Evolutionary conservation across 2,113 vertebrate genomes (phyloP), one percentile per base, ranked within the genome.

Genomic region (Neotragus moschatus): DNA sequence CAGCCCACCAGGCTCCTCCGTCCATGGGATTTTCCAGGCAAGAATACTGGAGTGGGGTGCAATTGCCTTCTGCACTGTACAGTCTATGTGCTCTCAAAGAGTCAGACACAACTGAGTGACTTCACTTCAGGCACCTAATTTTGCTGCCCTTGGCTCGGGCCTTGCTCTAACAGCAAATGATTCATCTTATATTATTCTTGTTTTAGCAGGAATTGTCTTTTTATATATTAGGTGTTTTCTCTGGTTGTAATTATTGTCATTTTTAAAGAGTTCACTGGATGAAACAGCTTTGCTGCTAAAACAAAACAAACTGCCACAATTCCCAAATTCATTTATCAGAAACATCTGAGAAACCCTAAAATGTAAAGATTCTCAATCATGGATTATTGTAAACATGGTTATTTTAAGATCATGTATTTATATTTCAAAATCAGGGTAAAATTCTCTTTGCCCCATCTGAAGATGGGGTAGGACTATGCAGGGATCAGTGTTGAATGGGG

Each of bases 311-410:
- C 30, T 56, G 47, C 47, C 39, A 15, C 12, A 14, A 82, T 96
- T 53, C n/a, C 60, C 80, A 93, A 97, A 94, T n/a, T 6, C 56
- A n/a, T n/a, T 96, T 19, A 84, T 84, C 28, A 70, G 75, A 97
- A 95, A 26, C n/a, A 94, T 5, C 17, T 90, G 39, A 36, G 51
- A 92, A 89, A 80, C 16, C 43, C 36, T 84, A 53, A 91, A 88
- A 79, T 51, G 23, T 82, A 63, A 90, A 79, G 58, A 81, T 81
- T 96, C 75, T 25, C 2, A 82, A 47, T 95, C 28, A 55, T 4
- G 0, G 58, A 33, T 87, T 85, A 87, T 77, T 82, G 26, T 19
- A 93, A 47, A 90, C 49, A 45, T 28, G 10, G 26, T 66, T 80
- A 86, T 61, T 88, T 90, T 56, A 53, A 36, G 15, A 73, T 66